These are phyloP conservation scores for Plestiodon gilberti DNA, from an alignment of 2,113 vertebrate genomes.

Conservation along the genomic window DNA sequence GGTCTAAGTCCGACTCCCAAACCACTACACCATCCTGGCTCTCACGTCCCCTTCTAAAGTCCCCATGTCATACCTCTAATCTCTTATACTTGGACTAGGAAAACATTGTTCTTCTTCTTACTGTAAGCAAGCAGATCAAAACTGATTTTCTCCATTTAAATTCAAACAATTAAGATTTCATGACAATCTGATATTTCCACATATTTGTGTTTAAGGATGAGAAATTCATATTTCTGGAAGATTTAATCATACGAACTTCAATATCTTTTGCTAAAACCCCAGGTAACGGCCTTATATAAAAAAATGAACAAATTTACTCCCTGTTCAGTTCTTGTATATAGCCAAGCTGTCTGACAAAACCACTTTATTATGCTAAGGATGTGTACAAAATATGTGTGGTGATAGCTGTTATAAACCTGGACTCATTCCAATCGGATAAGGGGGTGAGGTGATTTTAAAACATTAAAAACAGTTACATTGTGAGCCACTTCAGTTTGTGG, in stretches of 20 bases:
- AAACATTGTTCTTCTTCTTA: background rate
- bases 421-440: constrained; percentile 17
- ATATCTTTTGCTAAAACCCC: background rate
- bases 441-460: background rate
- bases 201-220: background rate
- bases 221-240: background rate
- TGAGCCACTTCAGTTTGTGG: background rate
- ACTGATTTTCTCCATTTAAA: background rate
- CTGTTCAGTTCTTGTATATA: background rate
- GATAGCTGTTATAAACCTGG: constrained; percentile 5
- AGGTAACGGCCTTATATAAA: background rate
- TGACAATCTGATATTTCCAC: background rate
- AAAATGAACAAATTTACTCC: background rate
- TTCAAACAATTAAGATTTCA: background rate
- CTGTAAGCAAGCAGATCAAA: background rate
- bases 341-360: background rate
- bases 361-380: background rate
- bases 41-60: too few species aligned
- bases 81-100: background rate
- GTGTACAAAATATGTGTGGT: background rate
- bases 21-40: too few species aligned
- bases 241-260: background rate
- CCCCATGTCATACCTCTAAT: background rate
- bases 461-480: background rate
- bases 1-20: too few species aligned